Base-by-base conservation (phyloP, 2,113 vertebrate species). In the Silurus asotus region DNA sequence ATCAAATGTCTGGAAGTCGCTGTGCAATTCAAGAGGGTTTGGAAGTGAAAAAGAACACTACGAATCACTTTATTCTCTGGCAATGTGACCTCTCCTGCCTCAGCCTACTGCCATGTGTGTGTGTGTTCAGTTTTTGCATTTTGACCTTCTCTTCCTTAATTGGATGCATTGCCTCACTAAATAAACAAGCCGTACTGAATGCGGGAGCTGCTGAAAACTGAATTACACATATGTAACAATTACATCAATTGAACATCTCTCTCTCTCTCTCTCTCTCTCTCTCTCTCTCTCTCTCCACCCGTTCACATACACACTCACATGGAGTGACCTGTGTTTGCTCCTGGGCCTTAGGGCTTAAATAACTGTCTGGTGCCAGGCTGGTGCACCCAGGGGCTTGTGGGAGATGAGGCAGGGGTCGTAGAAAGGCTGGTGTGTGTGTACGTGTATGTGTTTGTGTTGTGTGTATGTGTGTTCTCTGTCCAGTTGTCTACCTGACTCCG, bases 351-450 rank as follows among this genome's bases (percentile, higher is more conserved):
- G 93, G 95, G 91, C 83, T 92, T 92, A 86, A 95, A 95, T 94
- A 95, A 94, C 93, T 94, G 94, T 94, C 93, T 95, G 94, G 94
- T 95, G 94, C 94, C 94, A 95, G 89, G 92, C 94, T 93, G 92
- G 94, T 95, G 89, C 89, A 93, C 93, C 92, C 90, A 89, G 91
- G 91, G 93, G 92, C 92, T 93, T 91, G 85, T 91, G 92, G 92
- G 93, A 93, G 93, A 94, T 92, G 94, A 93, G 92, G 90, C 91
- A 87, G 93, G 92, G 92, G 94, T 95, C 93, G 84, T 65, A 72
- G 88, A 91, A 84, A 93, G 87, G 83, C 74, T 80, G 55, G 65
- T 59, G 79, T 89, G 80, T 37, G 25, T 77, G 14, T 81, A 4
- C 56, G 37, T 84, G 51, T 67, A 15, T 81, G 11, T 72, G 55